phyloP scores from a whole-genome alignment of 2,888 invertebrate genomes.

The Cabera pusaria region DNA sequence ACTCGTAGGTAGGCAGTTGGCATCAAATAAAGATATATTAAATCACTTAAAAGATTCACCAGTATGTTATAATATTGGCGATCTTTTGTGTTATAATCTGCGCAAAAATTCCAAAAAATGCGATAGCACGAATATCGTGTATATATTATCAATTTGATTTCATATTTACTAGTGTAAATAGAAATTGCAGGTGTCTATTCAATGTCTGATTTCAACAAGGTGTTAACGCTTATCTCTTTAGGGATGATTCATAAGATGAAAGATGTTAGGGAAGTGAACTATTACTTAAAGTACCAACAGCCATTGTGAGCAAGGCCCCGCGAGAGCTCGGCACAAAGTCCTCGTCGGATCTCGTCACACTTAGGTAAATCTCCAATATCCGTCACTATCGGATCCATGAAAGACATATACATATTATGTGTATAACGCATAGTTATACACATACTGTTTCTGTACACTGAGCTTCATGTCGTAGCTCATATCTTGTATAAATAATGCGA shows the following conservation, averaged over 20 bases:
- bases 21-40: slow-evolving; percentile 10
- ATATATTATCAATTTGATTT: too few relatives aligned
- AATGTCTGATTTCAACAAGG: slow-evolving; percentile 14
- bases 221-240: slow-evolving; percentile 16
- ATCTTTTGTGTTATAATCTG: too few relatives aligned
- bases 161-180: too few relatives aligned
- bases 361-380: slow-evolving; percentile 77
- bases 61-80: too few relatives aligned
- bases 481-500: too few relatives aligned
- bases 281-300: slow-evolving; percentile 56
- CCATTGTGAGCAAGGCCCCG: slow-evolving; percentile 55
- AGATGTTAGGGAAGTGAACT: slow-evolving; percentile 48
- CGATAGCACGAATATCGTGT: too few relatives aligned
- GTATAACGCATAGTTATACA: slow-evolving; percentile 36
- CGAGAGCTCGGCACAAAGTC: slow-evolving; percentile 63
- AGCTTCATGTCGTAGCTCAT: too few relatives aligned
- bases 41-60: too few relatives aligned
- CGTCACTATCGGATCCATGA: slow-evolving; percentile 60
- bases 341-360: slow-evolving; percentile 67
- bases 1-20: slow-evolving; percentile 8
- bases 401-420: slow-evolving; percentile 44
- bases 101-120: too few relatives aligned
- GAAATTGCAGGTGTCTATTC: too few relatives aligned
- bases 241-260: slow-evolving; percentile 37
- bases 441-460: slow-evolving; percentile 34